A percentile compares a stretch with the other conserved stretches of the same genome.
Evolutionary conservation across 2,797 vertebrate species (phyloP).

Genomic region (Megaceryle alcyon): DNA sequence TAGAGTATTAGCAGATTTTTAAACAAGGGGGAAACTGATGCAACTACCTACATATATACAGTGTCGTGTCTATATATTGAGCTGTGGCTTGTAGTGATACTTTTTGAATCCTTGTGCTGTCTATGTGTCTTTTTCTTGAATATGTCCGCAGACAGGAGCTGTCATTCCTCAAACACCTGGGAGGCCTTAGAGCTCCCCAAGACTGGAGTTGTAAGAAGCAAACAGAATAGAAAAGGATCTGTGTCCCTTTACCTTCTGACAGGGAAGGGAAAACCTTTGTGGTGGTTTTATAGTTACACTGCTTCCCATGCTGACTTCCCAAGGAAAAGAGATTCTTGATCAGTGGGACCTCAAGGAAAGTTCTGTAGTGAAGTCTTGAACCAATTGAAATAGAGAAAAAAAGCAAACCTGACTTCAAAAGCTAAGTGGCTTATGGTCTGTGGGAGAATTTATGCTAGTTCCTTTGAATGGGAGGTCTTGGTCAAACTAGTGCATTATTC

Average conservation of each 20-base stretch:
- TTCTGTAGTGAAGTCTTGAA: neutral
- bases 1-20: neutral
- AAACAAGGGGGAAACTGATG: neutral
- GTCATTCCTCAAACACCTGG: neutral
- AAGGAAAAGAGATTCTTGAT: constrained; percentile 18
- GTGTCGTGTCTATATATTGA: fast-evolving
- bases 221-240: neutral
- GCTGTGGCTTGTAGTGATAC: neutral
- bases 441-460: neutral
- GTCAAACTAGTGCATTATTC: neutral
- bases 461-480: neutral
- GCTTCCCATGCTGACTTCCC: neutral
- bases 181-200: neutral
- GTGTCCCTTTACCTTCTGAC: neutral
- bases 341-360: neutral
- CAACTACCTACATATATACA: neutral
- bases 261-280: neutral
- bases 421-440: neutral
- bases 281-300: neutral
- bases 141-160: neutral
- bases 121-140: neutral
- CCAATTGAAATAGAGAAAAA: neutral
- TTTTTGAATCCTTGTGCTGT: neutral
- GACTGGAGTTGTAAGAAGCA: neutral
- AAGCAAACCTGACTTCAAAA: neutral